phyloP scores from a whole-genome alignment of 2,888 invertebrate genomes.

The Thymelicus sylvestris region DNA sequence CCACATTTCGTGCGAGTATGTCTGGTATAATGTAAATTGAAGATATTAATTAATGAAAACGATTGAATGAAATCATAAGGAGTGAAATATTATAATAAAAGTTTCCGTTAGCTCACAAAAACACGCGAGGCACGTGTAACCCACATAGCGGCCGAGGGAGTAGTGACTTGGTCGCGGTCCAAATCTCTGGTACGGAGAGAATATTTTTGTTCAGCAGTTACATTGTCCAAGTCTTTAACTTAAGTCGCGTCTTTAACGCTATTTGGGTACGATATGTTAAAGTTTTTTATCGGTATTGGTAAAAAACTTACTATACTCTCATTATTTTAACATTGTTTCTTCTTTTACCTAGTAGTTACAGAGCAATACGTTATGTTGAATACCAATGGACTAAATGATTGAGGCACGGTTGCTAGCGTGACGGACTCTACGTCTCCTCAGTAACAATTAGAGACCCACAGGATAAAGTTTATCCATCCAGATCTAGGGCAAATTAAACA shows the following conservation, averaged over 20 bases:
- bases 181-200: slow-evolving; percentile 24
- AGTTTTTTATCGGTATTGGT: neutral
- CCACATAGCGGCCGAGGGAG: slow-evolving; percentile 21
- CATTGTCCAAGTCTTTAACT: slow-evolving; percentile 26
- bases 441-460: no score
- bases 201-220: slow-evolving; percentile 36
- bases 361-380: no score
- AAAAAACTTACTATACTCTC: neutral
- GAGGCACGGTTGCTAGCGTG: no score
- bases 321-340: no score
- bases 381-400: no score
- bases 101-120: neutral
- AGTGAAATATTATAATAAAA: neutral
- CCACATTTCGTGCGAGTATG: no score
- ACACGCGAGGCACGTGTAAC: slow-evolving; percentile 23
- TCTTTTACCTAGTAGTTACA: no score
- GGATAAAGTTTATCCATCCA: no score
- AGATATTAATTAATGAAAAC: neutral
- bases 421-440: no score
- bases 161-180: slow-evolving; percentile 30
- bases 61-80: no score
- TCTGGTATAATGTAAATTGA: no score
- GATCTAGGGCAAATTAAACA: no score
- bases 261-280: slow-evolving; percentile 27
- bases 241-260: slow-evolving; percentile 28